Conservation (phyloP, 2,113 vertebrate genomes). For the Syngnathus typhle region DNA sequence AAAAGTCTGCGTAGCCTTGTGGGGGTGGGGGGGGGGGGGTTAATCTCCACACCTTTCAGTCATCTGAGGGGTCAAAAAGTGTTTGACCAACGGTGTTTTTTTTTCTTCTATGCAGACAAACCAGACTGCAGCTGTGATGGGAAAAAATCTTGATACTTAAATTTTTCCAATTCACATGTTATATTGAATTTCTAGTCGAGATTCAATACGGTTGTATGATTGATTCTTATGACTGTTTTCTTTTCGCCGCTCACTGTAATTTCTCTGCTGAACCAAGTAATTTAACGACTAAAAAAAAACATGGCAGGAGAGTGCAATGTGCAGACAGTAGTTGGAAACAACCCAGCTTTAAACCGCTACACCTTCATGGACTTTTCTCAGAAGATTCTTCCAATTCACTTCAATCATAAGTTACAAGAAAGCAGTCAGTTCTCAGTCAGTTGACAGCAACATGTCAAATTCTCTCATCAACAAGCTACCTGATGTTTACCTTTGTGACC, state of each 20-base stretch:
- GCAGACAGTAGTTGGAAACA: background rate
- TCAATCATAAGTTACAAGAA: too few relatives aligned
- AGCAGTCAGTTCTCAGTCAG: too few relatives aligned
- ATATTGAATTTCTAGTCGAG: background rate
- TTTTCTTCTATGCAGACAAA: background rate
- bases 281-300: background rate
- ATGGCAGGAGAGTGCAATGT: background rate
- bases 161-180: background rate
- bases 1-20: background rate
- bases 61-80: background rate
- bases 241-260: background rate
- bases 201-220: background rate
- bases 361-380: too few relatives aligned
- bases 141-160: background rate
- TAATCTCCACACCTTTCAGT: background rate
- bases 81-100: background rate
- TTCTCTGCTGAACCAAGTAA: background rate
- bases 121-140: background rate
- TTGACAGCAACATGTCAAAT: too few relatives aligned
- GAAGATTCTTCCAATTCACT: too few relatives aligned
- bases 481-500: too few relatives aligned
- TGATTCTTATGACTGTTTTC: background rate
- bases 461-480: too few relatives aligned
- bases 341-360: background rate
- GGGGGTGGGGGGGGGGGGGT: background rate